Base-by-base conservation (phyloP, 64 coral and sea anemone genomes). In the Cladopsammia gracilis region DNA sequence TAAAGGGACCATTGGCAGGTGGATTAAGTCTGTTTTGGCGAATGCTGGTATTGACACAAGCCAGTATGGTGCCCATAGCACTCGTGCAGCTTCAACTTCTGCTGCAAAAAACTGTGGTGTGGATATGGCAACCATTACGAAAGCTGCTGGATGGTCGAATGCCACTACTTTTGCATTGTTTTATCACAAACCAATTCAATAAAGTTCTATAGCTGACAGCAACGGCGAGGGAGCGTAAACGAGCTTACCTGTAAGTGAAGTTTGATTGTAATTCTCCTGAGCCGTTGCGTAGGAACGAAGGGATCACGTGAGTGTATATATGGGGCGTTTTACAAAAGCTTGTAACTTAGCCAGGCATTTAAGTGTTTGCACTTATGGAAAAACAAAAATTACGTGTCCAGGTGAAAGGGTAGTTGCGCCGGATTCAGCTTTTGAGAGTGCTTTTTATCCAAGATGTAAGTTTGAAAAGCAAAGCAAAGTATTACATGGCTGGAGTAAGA, bases 101-200 rank as follows among this genome's bases (percentile, higher is more conserved):
- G 60, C 56, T 49, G 91, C 83, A 22, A 74, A 56, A 24, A 6
- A 20, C 1, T 81, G 42, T 71, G 65, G 76, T 24, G 70, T 95
- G 24, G 74, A 89, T 57, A 65, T 91, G 34, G 18, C 34, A 34
- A 82, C 79, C 46, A 95, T 91, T 46, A 87, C 87, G 93, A 87
- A 90, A 58, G 89, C 82, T 75, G 88, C 77, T 64, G 93, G 88
- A 70, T 91, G 88, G 88, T 86, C 93, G 48, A 86, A 67, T 68
- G 93, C 58, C 5, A 70, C 71, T 46, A 91, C 88, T 45, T 95
- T 91, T 91, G 45, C 26, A 54, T 82, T 49, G 46, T 77, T 84
- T 90, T 95, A 95, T 76, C 16, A 89, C 23, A 90, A 95, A 77
- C 66, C 87, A 25, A 89, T 84, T 15, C 18, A 92, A 43, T 67